Conservation (phyloP, 2,113 vertebrate genomes). For the Amazona vittata region DNA sequence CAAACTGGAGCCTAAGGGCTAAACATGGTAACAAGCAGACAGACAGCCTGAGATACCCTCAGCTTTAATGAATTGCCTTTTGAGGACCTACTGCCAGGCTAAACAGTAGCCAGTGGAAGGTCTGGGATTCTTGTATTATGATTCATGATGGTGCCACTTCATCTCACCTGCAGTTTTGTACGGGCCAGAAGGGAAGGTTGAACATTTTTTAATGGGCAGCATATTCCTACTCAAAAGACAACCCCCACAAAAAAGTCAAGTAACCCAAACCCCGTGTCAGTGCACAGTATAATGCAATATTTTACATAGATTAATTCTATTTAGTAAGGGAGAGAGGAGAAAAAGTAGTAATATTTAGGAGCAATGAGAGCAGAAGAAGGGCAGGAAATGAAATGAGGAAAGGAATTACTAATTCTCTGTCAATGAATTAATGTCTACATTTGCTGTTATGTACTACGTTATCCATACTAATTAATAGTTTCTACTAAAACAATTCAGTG, state of each 20-base stretch:
- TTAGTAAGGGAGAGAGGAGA: not conserved
- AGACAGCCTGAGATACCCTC: not conserved
- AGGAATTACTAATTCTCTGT: not conserved
- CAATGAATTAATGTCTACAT: not conserved
- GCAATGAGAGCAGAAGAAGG: not conserved
- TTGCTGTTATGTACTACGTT: not conserved
- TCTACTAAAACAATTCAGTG: not conserved
- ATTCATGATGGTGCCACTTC: not conserved
- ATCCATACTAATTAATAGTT: not conserved
- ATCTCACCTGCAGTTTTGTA: not conserved
- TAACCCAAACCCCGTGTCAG: accelerated
- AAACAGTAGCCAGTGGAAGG: not conserved
- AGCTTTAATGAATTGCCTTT: not conserved
- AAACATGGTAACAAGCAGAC: not conserved
- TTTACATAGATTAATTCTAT: not conserved
- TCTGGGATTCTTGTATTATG: not conserved
- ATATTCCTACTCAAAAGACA: not conserved
- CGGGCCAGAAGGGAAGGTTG: not conserved
- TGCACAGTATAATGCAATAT: not conserved
- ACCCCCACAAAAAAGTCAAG: not conserved
- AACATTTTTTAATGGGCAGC: not conserved
- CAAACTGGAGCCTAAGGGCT: not conserved
- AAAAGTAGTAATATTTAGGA: not conserved
- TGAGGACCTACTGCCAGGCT: not conserved
- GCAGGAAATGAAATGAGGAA: not conserved